Evolutionary conservation across 2,888 invertebrate species (phyloP).

Genomic region (Uloborus plumipes): DNA sequence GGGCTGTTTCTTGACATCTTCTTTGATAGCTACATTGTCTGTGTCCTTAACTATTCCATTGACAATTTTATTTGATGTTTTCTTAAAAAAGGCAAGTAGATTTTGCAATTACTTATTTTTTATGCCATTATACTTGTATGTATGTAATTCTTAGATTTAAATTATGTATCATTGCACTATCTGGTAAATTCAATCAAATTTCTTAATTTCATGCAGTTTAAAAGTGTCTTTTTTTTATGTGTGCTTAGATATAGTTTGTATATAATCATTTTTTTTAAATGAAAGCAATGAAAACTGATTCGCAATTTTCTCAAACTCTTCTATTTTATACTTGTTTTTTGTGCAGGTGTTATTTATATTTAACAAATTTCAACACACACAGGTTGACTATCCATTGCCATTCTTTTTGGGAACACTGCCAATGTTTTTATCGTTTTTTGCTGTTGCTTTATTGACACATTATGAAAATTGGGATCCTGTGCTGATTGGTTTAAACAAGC

Average conservation of each 20-base stretch:
- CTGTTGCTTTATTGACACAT: constrained; percentile 79
- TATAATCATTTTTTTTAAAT: no score
- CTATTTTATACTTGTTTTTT: neutral
- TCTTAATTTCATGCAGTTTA: neutral
- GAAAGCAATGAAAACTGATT: no score
- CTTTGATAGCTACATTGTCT: constrained; percentile 87
- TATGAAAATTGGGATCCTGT: constrained; percentile 88
- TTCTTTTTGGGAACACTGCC: constrained; percentile 86
- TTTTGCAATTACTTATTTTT: neutral
- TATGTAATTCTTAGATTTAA: no score
- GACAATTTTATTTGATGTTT: constrained; percentile 86
- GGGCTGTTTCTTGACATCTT: constrained; percentile 94
- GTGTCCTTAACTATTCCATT: constrained; percentile 90
- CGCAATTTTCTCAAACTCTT: no score
- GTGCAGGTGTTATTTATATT: neutral
- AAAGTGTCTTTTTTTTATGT: neutral
- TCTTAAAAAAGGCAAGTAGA: constrained; percentile 78
- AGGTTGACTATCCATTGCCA: constrained; percentile 74
- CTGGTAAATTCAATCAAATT: neutral
- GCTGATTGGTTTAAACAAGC: constrained; percentile 75
- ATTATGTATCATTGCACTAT: neutral
- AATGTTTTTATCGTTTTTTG: constrained; percentile 82
- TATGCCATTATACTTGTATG: neutral
- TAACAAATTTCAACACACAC: neutral
- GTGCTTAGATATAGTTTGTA: no score